Conservation (phyloP, 2,888 invertebrate species). For the Diploptera punctata region DNA sequence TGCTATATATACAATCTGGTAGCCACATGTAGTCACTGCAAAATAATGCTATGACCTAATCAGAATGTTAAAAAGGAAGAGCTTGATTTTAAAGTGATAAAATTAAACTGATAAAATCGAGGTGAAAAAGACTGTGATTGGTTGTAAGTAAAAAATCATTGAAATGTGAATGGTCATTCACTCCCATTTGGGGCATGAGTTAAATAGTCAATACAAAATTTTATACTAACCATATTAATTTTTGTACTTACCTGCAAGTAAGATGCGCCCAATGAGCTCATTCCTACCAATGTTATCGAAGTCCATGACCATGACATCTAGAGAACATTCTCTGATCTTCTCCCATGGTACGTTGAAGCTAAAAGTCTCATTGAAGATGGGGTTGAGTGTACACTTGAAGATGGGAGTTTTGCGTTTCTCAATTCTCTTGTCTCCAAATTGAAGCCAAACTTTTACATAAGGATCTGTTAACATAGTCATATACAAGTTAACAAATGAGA, state of each 20-base stretch:
- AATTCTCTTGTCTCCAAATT: constrained; percentile 92
- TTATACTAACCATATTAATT: too few relatives aligned
- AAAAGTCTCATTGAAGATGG: constrained; percentile 95
- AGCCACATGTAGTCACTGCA: too few relatives aligned
- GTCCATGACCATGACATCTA: constrained; percentile 96
- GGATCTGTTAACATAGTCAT: constrained; percentile 93
- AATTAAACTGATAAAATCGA: too few relatives aligned
- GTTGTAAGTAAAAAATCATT: too few relatives aligned
- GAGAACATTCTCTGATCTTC: constrained; percentile 91
- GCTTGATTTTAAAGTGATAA: too few relatives aligned
- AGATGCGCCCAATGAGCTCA: constrained; percentile 90
- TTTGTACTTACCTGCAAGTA: constrained; percentile 79
- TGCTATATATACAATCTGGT: too few relatives aligned
- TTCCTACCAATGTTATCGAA: constrained; percentile 96
- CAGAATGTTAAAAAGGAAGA: not conserved
- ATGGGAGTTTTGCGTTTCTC: constrained; percentile 96
- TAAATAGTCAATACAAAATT: not conserved
- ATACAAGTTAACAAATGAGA: too few relatives aligned
- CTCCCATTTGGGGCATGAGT: too few relatives aligned
- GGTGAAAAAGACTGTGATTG: too few relatives aligned
- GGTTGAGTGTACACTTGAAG: constrained; percentile 93
- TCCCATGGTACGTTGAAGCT: constrained; percentile 97
- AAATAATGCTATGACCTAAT: too few relatives aligned
- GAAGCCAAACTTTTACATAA: constrained; percentile 97
- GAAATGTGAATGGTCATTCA: too few relatives aligned